These are phyloP conservation scores for Gymnothorax javanicus DNA, from an alignment of 2,797 vertebrate genomes.

Conservation along the genomic window DNA sequence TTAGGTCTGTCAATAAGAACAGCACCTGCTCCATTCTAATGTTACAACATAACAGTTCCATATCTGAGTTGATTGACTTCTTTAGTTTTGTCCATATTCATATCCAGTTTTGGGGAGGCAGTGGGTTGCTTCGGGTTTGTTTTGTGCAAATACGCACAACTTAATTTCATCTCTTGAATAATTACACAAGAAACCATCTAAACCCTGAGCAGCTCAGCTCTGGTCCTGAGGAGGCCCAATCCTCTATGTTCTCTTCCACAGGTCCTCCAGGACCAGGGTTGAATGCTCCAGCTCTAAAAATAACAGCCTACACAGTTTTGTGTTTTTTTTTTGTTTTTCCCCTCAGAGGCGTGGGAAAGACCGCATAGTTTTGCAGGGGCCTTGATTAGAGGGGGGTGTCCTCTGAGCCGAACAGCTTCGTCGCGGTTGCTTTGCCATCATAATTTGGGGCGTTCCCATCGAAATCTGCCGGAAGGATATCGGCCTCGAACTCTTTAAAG, in stretches of 20 bases:
- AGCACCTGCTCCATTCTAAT: no score
- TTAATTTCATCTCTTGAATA: slow-evolving; percentile 10
- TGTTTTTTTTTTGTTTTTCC: background rate
- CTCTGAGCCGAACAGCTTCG: slow-evolving; percentile 88
- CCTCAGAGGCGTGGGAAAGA: background rate
- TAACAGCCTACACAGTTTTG: background rate
- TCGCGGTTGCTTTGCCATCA: slow-evolving; percentile 77
- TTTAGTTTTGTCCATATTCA: background rate
- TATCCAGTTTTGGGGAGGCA: background rate
- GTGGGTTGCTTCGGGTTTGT: background rate
- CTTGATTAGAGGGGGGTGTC: slow-evolving; percentile 83
- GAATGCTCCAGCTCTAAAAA: slow-evolving; percentile 16
- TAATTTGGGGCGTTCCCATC: slow-evolving; percentile 83
- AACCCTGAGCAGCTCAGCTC: background rate
- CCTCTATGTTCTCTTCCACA: background rate
- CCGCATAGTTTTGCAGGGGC: background rate
- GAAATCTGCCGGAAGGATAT: slow-evolving; percentile 88
- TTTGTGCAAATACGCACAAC: background rate
- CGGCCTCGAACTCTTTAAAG: slow-evolving; percentile 82
- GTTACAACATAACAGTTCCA: background rate
- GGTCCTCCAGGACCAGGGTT: background rate
- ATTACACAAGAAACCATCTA: background rate
- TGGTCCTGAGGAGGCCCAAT: background rate
- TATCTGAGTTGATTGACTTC: background rate
- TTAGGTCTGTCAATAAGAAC: no score